Percentiles rank a stretch among this genome's conserved stretches.
phyloP scores from a whole-genome alignment of 2,113 vertebrate genomes.

The Actenoides hombroni region DNA sequence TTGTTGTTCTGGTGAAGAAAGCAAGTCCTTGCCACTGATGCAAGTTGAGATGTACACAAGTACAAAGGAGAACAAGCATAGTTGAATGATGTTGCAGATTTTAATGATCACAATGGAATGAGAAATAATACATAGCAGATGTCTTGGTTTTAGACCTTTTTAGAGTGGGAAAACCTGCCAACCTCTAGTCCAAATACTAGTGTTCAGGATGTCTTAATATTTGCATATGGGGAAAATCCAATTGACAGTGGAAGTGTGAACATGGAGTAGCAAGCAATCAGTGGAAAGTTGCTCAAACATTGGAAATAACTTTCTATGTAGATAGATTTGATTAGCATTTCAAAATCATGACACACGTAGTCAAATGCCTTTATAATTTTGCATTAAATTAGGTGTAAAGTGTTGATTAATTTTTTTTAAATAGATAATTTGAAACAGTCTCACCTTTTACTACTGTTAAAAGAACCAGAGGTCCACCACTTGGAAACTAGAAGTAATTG shows the following conservation, averaged over 20 bases:
- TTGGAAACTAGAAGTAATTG: neutral
- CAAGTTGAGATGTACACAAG: fast-evolving
- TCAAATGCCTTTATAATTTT: neutral
- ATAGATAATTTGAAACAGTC: neutral
- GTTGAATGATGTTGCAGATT: neutral
- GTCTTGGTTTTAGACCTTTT: neutral
- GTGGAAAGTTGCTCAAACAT: neutral
- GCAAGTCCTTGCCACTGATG: neutral
- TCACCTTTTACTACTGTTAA: neutral
- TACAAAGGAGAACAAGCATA: neutral
- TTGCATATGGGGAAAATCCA: neutral
- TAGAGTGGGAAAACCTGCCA: neutral
- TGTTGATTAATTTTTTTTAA: neutral
- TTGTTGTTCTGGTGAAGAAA: neutral
- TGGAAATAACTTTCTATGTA: neutral
- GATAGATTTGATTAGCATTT: neutral
- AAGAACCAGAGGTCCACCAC: neutral
- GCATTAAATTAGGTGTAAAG: neutral
- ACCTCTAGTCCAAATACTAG: neutral
- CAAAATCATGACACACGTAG: fast-evolving
- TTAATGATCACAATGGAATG: neutral
- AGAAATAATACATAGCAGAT: neutral
- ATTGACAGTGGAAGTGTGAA: neutral
- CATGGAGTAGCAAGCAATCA: neutral
- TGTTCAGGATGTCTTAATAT: neutral